These are phyloP conservation scores for Toxotes jaculatrix DNA, from an alignment of 2,113 vertebrate species.

Conservation along the genomic window DNA sequence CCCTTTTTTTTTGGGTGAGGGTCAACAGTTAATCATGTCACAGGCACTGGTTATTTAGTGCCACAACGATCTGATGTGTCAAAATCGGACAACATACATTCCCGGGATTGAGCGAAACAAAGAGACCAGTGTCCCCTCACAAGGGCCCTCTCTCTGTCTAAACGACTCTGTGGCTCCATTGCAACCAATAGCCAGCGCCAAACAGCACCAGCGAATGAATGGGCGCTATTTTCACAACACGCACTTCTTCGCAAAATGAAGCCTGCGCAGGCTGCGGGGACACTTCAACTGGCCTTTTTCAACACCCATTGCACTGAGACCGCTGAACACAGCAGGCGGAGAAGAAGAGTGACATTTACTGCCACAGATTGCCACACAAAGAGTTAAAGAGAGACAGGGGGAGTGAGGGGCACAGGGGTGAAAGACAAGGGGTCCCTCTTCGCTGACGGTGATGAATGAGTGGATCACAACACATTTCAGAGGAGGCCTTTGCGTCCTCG, in stretches of 20 bases:
- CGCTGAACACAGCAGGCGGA: conserved; percentile 45
- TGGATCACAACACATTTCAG: conserved; percentile 77
- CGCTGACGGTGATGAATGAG: conserved; percentile 79
- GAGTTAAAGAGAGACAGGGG: conserved; percentile 70
- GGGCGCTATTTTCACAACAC: conserved; percentile 77
- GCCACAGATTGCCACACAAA: conserved; percentile 64
- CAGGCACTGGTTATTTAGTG: conserved; percentile 67
- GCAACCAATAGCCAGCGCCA: conserved; percentile 71
- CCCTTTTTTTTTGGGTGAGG: conserved; percentile 30
- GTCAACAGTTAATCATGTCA: conserved; percentile 73
- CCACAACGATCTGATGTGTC: conserved; percentile 75
- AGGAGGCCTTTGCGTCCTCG: conserved; percentile 67
- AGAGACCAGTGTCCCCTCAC: conserved; percentile 77
- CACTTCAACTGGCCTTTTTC: conserved; percentile 79
- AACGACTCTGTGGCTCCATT: conserved; percentile 74
- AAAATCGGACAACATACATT: conserved; percentile 81
- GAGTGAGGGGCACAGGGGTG: conserved; percentile 43
- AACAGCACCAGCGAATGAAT: conserved; percentile 78
- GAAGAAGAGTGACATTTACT: conserved; percentile 69
- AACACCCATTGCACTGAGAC: conserved; percentile 68
- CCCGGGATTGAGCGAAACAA: conserved; percentile 73
- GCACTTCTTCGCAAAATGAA: conserved; percentile 76
- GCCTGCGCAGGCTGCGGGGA: conserved; percentile 67
- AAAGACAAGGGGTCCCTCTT: conserved; percentile 75
- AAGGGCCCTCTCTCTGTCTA: conserved; percentile 74